phyloP scores from a whole-genome alignment of 2,888 invertebrate species.

The Thumatha senex region DNA sequence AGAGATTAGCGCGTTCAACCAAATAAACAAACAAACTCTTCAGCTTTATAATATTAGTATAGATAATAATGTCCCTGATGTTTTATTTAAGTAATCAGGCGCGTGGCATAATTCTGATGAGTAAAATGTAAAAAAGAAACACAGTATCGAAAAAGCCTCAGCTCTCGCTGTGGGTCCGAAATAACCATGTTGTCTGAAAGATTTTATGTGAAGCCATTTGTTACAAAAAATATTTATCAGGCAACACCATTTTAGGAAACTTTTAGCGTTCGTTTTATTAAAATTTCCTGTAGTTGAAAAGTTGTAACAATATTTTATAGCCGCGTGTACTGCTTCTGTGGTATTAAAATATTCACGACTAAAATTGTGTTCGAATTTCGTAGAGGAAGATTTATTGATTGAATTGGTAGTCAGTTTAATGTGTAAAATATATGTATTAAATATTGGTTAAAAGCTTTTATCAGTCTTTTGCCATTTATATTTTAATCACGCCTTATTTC shows the following conservation, averaged over 20 bases:
- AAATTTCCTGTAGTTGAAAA: conserved; percentile 26
- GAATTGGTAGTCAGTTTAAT: neutral
- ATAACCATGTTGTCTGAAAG: conserved; percentile 3
- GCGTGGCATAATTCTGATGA: no score
- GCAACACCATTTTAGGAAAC: conserved; percentile 16
- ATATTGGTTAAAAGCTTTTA: neutral
- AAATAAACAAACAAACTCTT: no score
- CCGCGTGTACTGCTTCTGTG: conserved; percentile 1
- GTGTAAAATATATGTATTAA: neutral
- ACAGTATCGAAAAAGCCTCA: no score
- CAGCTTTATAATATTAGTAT: no score
- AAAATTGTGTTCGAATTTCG: conserved; percentile 12
- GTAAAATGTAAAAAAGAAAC: no score
- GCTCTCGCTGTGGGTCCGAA: no score
- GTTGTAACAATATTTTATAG: conserved; percentile 28
- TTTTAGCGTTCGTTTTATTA: conserved; percentile 21
- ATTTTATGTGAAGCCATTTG: conserved; percentile 12
- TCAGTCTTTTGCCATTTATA: neutral
- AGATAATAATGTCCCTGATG: no score
- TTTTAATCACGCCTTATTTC: no score
- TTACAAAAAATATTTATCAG: conserved; percentile 22
- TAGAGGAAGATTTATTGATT: conserved; percentile 13
- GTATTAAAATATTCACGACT: conserved; percentile 13
- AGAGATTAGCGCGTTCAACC: no score
- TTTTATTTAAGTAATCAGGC: no score